These are phyloP conservation scores for Glossophaga mutica DNA, from an alignment of 2,797 vertebrate genomes.

Conservation along the genomic window DNA sequence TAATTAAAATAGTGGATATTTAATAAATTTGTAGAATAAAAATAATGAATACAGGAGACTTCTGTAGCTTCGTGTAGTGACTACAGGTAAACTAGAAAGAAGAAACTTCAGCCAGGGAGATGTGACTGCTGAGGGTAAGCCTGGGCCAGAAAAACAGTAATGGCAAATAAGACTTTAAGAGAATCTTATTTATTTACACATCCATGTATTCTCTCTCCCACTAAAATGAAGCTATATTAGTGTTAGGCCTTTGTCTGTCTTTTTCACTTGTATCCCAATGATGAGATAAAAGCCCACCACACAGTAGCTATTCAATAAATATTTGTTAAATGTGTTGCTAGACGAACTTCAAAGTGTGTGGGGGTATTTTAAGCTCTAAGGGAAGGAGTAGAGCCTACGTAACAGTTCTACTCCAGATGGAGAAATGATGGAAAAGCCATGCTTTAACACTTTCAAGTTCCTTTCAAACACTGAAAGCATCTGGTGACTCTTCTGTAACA, in stretches of 20 bases:
- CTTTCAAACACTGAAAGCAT: background rate
- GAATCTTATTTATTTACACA: background rate
- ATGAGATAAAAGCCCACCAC: background rate
- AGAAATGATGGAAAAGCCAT: background rate
- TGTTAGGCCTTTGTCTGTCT: background rate
- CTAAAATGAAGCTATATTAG: background rate
- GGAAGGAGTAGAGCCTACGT: background rate
- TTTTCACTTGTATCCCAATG: background rate
- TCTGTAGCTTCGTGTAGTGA: background rate
- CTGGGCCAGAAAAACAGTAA: background rate
- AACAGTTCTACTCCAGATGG: background rate
- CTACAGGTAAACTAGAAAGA: background rate
- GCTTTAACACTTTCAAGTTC: background rate
- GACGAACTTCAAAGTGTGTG: background rate
- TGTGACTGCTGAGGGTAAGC: background rate
- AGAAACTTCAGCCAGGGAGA: background rate
- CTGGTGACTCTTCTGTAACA: background rate
- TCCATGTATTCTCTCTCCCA: conserved; percentile 9
- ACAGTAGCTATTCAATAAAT: background rate
- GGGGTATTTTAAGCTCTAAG: background rate
- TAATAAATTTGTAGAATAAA: conserved; percentile 22
- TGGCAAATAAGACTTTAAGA: background rate
- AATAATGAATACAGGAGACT: background rate
- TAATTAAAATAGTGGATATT: background rate
- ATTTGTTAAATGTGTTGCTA: background rate